phyloP scores from a whole-genome alignment of 1,140 invertebrate genomes.

The Drosophila watanabei region DNA sequence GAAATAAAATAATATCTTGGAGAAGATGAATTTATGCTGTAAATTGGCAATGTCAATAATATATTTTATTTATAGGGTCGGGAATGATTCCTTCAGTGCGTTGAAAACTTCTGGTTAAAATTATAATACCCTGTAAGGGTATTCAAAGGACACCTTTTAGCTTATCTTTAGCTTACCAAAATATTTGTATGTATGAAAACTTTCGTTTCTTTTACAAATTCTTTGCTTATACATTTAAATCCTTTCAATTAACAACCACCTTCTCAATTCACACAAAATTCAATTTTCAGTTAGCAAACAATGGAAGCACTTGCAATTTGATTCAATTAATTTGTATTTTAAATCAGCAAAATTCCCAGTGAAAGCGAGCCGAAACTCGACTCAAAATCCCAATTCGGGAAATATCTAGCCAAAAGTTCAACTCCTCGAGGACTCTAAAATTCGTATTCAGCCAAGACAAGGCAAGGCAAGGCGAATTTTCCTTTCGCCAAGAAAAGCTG shows the following conservation, averaged over 20 bases:
- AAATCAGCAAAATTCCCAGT: slow-evolving; percentile 13
- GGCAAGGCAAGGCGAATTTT: slow-evolving; percentile 29
- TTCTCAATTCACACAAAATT: background rate
- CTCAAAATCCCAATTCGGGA: slow-evolving; percentile 29
- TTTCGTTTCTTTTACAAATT: background rate
- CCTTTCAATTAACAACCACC: background rate
- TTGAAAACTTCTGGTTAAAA: no score
- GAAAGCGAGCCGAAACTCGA: slow-evolving; percentile 1
- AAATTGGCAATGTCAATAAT: no score
- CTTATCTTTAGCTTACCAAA: background rate
- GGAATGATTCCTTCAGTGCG: no score
- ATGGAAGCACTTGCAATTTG: slow-evolving; percentile 13
- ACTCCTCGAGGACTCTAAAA: slow-evolving; percentile 28
- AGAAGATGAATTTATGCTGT: no score
- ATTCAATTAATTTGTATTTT: slow-evolving; percentile 40
- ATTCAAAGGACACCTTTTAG: background rate
- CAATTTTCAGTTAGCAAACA: slow-evolving; percentile 32
- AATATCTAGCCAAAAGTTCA: slow-evolving; percentile 36
- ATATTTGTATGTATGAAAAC: background rate
- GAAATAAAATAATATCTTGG: no score
- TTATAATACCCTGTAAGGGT: no score
- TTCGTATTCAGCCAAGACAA: slow-evolving; percentile 26
- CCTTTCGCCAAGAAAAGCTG: slow-evolving; percentile 50
- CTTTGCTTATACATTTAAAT: background rate
- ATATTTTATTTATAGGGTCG: no score